Evolutionary conservation across 2,113 vertebrate species (phyloP), one percentile per base, ranked within the genome.

Genomic region (Calyptomena viridis): DNA sequence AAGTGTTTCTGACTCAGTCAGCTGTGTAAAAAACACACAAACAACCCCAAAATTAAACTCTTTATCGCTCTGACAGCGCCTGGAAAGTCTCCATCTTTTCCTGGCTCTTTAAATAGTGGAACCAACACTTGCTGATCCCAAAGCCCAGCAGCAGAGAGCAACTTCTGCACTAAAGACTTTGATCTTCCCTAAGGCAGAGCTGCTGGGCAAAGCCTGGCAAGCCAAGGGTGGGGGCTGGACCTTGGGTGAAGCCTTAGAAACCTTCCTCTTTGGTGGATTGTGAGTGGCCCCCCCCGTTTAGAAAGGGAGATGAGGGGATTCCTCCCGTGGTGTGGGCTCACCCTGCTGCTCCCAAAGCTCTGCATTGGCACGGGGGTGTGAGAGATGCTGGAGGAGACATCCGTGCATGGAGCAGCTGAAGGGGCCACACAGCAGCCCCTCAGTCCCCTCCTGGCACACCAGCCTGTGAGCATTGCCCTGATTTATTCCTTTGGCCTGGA

Each of bases 241-340:
- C 37, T 28, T 18, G 19, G 72, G 75, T 21, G 13, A 9, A 5
- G 39, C 12, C 44, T 30, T 6, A 5, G 42, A 27, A 72, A 6
- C 28, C 64, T 17, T 8, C 23, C 10, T n/a, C 50, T 8, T 2
- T 14, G 35, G 47, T 21, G 47, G 53, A 10, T 0, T 5, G 12
- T 0, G 9, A 23, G 1, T 1, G 2, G 12, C 31, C 35, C 3
- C 2, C 14, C 46, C 35, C 0, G 0, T 15, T 39, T 3, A 5
- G 6, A 62, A 16, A 0, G 0, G 52, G 27, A 6, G 5, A 20
- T 0, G 3, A 15, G 40, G n/a, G 55, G 7, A 22, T 47, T 59
- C 9, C 21, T 28, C 8, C n/a, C 5, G 8, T 5, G 52, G 35
- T 3, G 30, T 8, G 31, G 50, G 31, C 60, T 73, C 35, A 5